Evolutionary conservation across 2,113 vertebrate species (phyloP).

Genomic region (Pavo muticus): DNA sequence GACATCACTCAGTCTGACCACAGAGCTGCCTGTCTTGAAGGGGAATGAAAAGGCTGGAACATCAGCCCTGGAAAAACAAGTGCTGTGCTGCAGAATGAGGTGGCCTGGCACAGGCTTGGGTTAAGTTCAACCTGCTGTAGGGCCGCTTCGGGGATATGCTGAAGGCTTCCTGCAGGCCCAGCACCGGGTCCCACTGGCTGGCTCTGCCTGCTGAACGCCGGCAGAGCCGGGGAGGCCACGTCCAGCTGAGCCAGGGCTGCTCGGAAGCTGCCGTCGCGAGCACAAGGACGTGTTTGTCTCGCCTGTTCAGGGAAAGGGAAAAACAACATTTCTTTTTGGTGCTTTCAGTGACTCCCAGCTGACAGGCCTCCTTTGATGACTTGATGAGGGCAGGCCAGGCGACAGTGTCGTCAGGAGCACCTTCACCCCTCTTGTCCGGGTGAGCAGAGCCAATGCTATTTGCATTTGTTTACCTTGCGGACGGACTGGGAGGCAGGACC

Average conservation of each 20-base stretch:
- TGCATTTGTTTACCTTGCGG: background rate
- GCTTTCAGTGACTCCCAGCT: background rate
- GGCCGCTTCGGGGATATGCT: background rate
- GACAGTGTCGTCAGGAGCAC: background rate
- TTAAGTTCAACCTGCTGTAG: accelerated
- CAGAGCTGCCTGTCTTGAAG: background rate
- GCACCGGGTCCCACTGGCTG: accelerated
- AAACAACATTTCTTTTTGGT: accelerated
- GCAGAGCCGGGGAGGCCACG: background rate
- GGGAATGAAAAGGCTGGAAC: background rate
- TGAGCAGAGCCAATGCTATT: background rate
- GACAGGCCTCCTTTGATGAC: background rate
- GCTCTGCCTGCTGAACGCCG: background rate
- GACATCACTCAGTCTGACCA: background rate
- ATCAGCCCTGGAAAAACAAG: background rate
- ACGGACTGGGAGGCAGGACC: background rate
- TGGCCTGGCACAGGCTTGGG: accelerated
- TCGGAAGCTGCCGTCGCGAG: background rate
- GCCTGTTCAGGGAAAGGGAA: background rate
- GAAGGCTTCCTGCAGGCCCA: background rate
- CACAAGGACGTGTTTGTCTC: background rate
- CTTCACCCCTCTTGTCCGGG: background rate
- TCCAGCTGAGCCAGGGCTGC: background rate
- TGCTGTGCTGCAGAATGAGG: background rate
- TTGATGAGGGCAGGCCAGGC: too few species aligned